Conservation (phyloP, 2,797 vertebrate genomes). For the Oryzias sinensis region DNA sequence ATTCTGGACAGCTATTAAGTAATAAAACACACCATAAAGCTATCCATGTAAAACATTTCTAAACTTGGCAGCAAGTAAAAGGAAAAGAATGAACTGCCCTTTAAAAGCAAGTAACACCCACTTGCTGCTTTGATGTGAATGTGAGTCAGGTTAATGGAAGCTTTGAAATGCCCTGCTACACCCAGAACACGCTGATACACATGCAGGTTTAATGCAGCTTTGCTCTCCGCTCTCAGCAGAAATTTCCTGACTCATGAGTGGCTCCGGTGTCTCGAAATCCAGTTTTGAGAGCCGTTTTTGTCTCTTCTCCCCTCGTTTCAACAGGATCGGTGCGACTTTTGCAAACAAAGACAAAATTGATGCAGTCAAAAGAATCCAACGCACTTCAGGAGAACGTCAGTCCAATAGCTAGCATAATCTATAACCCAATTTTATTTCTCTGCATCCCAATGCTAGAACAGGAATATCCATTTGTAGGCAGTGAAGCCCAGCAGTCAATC, state of each 20-base stretch:
- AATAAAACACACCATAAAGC: slow-evolving; percentile 3
- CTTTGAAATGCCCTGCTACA: slow-evolving; percentile 57
- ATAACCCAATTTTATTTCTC: no score
- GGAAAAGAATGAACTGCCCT: background rate
- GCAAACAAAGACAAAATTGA: background rate
- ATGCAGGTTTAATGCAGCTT: slow-evolving; percentile 9
- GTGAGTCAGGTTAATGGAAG: slow-evolving; percentile 73
- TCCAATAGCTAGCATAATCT: background rate
- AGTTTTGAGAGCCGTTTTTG: background rate
- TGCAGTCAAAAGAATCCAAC: background rate
- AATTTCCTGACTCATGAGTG: background rate
- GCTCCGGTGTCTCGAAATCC: background rate
- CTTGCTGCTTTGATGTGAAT: slow-evolving; percentile 29
- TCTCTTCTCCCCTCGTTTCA: background rate
- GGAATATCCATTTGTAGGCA: slow-evolving; percentile 6
- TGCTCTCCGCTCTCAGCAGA: background rate
- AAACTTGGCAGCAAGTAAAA: slow-evolving; percentile 8
- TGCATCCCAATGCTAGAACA: background rate
- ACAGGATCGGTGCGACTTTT: background rate
- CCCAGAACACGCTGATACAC: slow-evolving; percentile 19
- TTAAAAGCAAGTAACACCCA: slow-evolving; percentile 30
- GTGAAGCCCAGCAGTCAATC: slow-evolving; percentile 10
- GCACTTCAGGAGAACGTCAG: background rate
- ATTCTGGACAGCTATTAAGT: slow-evolving; percentile 8
- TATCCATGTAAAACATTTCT: slow-evolving; percentile 5